phyloP scores from a whole-genome alignment of 2,113 vertebrate genomes.

The Rutilus rutilus region DNA sequence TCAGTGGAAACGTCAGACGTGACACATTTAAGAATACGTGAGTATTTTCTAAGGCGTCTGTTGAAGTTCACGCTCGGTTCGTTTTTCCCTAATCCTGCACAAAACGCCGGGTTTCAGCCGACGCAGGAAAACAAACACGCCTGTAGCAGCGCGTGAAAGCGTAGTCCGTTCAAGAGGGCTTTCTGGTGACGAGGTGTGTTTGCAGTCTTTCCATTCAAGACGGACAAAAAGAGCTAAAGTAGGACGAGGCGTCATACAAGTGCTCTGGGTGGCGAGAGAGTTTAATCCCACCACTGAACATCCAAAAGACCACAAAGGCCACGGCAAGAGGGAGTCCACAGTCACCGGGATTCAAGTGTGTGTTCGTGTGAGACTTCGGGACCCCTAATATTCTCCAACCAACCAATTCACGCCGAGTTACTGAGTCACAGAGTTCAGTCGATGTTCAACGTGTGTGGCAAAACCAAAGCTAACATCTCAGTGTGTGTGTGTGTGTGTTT shows the following conservation, averaged over 20 bases:
- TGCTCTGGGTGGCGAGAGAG: slow-evolving; percentile 64
- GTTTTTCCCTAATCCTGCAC: slow-evolving; percentile 68
- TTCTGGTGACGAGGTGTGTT: slow-evolving; percentile 71
- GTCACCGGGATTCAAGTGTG: slow-evolving; percentile 41
- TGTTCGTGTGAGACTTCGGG: slow-evolving; percentile 35
- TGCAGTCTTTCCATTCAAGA: slow-evolving; percentile 53
- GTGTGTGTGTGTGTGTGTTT: slow-evolving; percentile 35
- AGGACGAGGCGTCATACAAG: slow-evolving; percentile 77
- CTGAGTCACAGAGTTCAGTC: slow-evolving; percentile 54
- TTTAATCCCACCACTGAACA: slow-evolving; percentile 73
- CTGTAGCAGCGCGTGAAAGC: slow-evolving; percentile 63
- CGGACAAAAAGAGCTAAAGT: slow-evolving; percentile 72
- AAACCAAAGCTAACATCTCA: slow-evolving; percentile 46
- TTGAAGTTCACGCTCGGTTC: slow-evolving; percentile 9
- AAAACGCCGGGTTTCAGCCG: slow-evolving; percentile 69
- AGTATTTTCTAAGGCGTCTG: not conserved
- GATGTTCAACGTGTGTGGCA: slow-evolving; percentile 60
- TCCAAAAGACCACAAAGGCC: slow-evolving; percentile 69
- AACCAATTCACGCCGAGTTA: slow-evolving; percentile 38
- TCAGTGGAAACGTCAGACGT: not conserved
- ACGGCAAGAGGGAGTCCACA: slow-evolving; percentile 59
- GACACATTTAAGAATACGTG: not conserved
- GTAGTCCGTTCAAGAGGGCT: slow-evolving; percentile 72
- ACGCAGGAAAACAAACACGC: slow-evolving; percentile 69
- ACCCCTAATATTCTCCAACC: slow-evolving; percentile 34